Evolutionary conservation across 2,888 invertebrate species (phyloP).

Genomic region (Lepetodrilus schrolli): DNA sequence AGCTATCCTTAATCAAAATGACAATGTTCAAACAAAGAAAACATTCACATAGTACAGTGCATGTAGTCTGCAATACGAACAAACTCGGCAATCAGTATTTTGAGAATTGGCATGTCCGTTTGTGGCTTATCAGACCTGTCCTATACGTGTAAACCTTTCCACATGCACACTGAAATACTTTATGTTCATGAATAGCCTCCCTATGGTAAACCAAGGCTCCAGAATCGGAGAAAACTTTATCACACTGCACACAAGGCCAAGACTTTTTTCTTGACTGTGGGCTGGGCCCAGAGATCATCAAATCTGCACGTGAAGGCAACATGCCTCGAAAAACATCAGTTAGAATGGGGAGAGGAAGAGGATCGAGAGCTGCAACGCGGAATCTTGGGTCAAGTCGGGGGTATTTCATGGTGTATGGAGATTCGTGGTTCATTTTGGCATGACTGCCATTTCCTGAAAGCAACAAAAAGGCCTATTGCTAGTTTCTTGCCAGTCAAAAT

Average conservation of each 20-base stretch:
- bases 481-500: no score
- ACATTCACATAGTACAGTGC: no score
- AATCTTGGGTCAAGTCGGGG: no score
- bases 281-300: no score
- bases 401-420: no score
- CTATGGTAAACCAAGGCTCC: neutral
- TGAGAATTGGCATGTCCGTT: neutral
- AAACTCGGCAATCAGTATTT: no score
- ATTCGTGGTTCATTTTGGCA: conserved; percentile 2
- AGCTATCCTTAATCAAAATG: no score
- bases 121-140: neutral
- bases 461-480: conserved; percentile 13
- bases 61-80: no score
- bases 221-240: neutral
- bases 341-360: no score
- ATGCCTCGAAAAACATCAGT: no score
- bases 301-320: no score
- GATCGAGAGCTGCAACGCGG: neutral
- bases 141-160: conserved; percentile 15
- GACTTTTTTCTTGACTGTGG: neutral
- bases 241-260: neutral
- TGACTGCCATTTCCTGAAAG: neutral
- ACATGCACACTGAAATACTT: neutral
- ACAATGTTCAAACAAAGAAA: no score
- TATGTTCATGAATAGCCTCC: conserved; percentile 2